Conservation (phyloP, 2,888 invertebrate species). For the Sinelater perroti region DNA sequence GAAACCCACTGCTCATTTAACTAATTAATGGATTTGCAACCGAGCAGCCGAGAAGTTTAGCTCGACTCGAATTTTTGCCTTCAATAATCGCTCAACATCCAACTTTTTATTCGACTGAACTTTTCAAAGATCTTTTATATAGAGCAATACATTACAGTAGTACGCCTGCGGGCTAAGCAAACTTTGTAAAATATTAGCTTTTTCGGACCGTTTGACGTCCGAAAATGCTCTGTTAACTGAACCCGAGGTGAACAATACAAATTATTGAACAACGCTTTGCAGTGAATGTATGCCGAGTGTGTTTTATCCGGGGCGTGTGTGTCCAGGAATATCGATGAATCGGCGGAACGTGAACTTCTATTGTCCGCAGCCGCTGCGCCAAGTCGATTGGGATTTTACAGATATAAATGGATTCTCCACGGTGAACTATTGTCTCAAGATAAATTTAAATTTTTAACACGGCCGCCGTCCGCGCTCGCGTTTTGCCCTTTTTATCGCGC, state of each 20-base stretch:
- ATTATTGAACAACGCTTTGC: slow-evolving; percentile 3
- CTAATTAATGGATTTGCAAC: slow-evolving; percentile 2
- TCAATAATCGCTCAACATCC: no score
- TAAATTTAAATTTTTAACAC: slow-evolving; percentile 30
- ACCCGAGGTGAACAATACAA: not conserved
- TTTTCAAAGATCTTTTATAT: no score
- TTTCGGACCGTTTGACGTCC: no score
- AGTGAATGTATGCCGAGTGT: not conserved
- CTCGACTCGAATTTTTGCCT: no score
- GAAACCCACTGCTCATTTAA: slow-evolving; percentile 24
- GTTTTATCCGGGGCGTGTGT: slow-evolving; percentile 19
- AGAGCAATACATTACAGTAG: no score
- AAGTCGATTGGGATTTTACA: slow-evolving; percentile 15
- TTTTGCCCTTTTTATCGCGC: not conserved
- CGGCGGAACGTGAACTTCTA: slow-evolving; percentile 24
- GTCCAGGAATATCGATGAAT: slow-evolving; percentile 30
- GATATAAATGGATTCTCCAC: slow-evolving; percentile 28
- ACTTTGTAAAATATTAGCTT: no score
- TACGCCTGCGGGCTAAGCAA: no score
- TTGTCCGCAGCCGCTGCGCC: slow-evolving; percentile 9
- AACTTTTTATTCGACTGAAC: no score
- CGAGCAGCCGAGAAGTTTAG: slow-evolving; percentile 5
- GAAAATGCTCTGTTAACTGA: no score
- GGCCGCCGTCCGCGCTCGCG: not conserved
- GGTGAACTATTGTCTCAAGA: slow-evolving; percentile 29